These are phyloP conservation scores for Cossypha caffra DNA, from an alignment of 2,797 vertebrate genomes.

Conservation along the genomic window DNA sequence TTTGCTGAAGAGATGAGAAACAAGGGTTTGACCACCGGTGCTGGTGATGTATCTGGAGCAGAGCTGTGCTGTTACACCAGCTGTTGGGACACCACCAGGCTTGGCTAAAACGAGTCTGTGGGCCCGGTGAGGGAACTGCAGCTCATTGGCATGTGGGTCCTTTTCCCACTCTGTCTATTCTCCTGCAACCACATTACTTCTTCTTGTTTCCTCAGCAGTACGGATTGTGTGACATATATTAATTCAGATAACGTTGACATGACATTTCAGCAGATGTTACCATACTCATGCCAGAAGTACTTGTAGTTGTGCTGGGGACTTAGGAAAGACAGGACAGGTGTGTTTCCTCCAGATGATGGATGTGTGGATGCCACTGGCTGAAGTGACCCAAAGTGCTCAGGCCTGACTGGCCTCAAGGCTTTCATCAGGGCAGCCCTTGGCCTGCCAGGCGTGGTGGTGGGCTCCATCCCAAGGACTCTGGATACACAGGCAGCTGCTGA, in stretches of 20 bases:
- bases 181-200: background rate
- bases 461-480: background rate
- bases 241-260: background rate
- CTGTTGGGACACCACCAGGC: background rate
- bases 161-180: background rate
- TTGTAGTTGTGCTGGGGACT: background rate
- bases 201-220: background rate
- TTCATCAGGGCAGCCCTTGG: background rate
- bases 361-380: background rate
- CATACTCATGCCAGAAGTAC: fast-evolving
- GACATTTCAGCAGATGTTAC: background rate
- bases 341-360: background rate
- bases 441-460: background rate
- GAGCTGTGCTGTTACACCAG: background rate
- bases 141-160: fast-evolving
- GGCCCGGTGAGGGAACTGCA: background rate
- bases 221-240: fast-evolving
- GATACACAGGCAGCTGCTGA: background rate
- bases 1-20: background rate
- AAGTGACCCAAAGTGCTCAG: background rate
- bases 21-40: fast-evolving
- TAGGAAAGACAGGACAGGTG: fast-evolving
- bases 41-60: background rate
- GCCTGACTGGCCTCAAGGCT: background rate
- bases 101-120: background rate